Evolutionary conservation across 1,140 invertebrate genomes (phyloP).

Genomic region (Aphelenchoides besseyi): DNA sequence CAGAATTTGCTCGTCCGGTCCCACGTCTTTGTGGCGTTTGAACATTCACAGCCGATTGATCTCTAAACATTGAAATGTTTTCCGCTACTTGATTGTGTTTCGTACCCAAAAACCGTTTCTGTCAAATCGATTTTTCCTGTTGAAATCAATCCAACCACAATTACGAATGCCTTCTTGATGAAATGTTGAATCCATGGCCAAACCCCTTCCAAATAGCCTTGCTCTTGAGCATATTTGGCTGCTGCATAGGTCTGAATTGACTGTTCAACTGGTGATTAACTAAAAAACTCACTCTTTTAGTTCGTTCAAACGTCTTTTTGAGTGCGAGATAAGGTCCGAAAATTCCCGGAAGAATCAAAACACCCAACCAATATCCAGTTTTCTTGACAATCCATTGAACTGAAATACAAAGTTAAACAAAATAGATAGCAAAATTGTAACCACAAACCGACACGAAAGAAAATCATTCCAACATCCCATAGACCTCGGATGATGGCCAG

Average conservation of each 20-base stretch:
- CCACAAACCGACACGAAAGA: not conserved
- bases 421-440: not conserved
- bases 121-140: not conserved
- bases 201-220: not conserved
- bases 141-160: not conserved
- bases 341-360: not conserved
- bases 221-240: not conserved
- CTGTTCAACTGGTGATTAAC: not conserved
- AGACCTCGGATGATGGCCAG: not conserved
- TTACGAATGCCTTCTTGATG: not conserved
- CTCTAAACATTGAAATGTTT: too few relatives aligned
- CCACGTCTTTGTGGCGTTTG: too few relatives aligned
- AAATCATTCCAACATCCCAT: not conserved
- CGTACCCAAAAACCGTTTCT: too few relatives aligned
- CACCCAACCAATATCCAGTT: not conserved
- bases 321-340: not conserved
- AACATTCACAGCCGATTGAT: too few relatives aligned
- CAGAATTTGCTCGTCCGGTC: too few relatives aligned
- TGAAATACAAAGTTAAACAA: not conserved
- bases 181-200: not conserved
- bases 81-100: too few relatives aligned
- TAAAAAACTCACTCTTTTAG: not conserved
- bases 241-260: not conserved
- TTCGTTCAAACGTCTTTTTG: not conserved
- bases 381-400: not conserved